Percentiles rank a stretch among this genome's conserved stretches.
Conservation (phyloP, 1,140 invertebrate genomes). For the Bombus difficillimus region DNA sequence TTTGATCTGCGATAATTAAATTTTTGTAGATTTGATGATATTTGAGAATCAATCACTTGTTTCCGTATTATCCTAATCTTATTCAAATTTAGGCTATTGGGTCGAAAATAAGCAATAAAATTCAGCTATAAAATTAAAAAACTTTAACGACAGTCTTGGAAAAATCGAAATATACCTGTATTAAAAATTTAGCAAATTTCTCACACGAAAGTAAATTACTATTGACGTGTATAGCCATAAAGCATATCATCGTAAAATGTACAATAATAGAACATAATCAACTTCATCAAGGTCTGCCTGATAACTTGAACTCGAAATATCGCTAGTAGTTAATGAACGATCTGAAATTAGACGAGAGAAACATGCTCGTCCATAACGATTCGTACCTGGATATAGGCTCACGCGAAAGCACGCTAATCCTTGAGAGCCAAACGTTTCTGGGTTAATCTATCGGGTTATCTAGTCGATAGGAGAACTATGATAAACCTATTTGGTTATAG, state of each 20-base stretch:
- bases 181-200: too few species aligned
- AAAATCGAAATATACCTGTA: too few species aligned
- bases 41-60: too few species aligned
- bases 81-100: too few species aligned
- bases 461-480: neutral
- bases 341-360: neutral
- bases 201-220: neutral
- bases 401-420: constrained; percentile 1
- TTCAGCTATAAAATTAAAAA: too few species aligned
- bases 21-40: neutral
- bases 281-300: neutral
- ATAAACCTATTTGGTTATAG: neutral
- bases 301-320: neutral
- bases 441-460: neutral
- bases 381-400: neutral
- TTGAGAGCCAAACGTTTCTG: neutral
- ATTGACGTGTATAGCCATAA: neutral
- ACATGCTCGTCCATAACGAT: neutral
- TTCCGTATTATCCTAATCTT: too few species aligned
- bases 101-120: too few species aligned
- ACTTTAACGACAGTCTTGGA: too few species aligned
- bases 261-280: neutral
- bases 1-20: neutral
- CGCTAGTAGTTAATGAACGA: neutral
- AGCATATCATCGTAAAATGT: neutral